These are phyloP conservation scores for Chrysina gloriosa DNA, from an alignment of 2,888 invertebrate genomes.

Conservation along the genomic window DNA sequence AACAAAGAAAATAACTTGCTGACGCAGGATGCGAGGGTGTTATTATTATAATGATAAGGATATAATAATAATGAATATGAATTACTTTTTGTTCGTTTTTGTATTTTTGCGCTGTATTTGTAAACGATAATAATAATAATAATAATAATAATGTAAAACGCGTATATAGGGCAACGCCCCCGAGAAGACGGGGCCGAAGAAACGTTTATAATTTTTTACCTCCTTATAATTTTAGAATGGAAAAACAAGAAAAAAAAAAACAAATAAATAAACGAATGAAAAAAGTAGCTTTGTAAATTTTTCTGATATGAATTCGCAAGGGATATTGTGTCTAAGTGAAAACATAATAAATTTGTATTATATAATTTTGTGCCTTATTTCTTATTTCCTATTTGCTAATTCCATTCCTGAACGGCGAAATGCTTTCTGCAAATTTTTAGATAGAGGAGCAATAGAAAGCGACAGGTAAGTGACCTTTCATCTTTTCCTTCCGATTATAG, in stretches of 20 bases:
- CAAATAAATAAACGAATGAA: conserved; percentile 51
- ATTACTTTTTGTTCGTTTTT: neutral
- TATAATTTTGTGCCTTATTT: conserved; percentile 60
- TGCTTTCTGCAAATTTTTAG: too few species aligned
- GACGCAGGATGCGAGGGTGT: neutral
- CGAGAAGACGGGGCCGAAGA: conserved; percentile 17
- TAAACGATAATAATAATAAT: conserved; percentile 4
- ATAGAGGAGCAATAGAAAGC: too few species aligned
- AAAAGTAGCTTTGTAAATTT: conserved; percentile 77
- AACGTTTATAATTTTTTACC: conserved; percentile 54
- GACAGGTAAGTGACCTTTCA: too few species aligned
- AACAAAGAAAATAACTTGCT: neutral
- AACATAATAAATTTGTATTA: conserved; percentile 77
- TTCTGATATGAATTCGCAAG: conserved; percentile 74
- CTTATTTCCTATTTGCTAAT: too few species aligned
- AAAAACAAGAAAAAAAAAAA: conserved; percentile 44
- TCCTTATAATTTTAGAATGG: conserved; percentile 50
- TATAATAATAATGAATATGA: too few species aligned
- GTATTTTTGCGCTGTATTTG: conserved; percentile 51
- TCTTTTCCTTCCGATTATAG: too few species aligned
- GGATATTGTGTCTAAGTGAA: conserved; percentile 76
- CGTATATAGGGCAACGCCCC: conserved; percentile 32
- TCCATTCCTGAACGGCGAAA: too few species aligned
- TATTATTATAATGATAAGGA: neutral
- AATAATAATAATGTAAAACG: conserved; percentile 53